Conservation (phyloP, 2,797 vertebrate species). For the Cephalopachus bancanus region DNA sequence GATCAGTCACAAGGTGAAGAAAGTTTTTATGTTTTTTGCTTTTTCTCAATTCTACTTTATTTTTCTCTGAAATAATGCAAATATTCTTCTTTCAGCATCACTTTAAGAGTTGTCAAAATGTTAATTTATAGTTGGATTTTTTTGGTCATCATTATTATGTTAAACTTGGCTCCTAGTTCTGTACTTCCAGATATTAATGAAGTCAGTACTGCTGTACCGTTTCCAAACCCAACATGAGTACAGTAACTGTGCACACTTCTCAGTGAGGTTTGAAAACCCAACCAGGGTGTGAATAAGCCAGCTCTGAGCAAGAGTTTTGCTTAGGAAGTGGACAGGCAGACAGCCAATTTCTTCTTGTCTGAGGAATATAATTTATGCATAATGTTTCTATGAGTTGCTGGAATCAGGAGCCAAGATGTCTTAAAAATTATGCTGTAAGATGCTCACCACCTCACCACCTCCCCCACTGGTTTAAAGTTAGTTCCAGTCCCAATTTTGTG, state of each 20-base stretch:
- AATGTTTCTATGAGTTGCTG: too few species aligned
- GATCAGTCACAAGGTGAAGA: neutral
- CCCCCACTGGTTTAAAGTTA: neutral
- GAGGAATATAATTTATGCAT: too few species aligned
- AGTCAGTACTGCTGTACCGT: neutral
- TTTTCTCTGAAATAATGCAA: slow-evolving; percentile 63
- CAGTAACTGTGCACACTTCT: neutral
- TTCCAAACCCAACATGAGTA: slow-evolving; percentile 40
- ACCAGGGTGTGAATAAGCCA: neutral
- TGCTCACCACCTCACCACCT: neutral
- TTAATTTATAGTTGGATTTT: slow-evolving; percentile 61
- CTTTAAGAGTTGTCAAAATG: slow-evolving; percentile 68
- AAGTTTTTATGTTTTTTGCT: neutral
- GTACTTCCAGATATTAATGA: slow-evolving; percentile 31
- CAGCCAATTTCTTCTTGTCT: neutral
- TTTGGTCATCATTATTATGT: slow-evolving; percentile 64
- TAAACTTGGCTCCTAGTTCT: slow-evolving; percentile 43
- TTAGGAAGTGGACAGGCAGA: neutral
- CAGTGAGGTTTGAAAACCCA: neutral
- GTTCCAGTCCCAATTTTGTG: neutral
- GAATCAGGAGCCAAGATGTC: neutral
- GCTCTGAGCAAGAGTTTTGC: neutral
- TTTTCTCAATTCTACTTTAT: slow-evolving; percentile 40
- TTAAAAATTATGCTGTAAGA: neutral
- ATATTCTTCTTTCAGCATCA: slow-evolving; percentile 57